These are phyloP conservation scores for Coryphaenoides rupestris DNA, from an alignment of 2,113 vertebrate genomes.

Conservation along the genomic window DNA sequence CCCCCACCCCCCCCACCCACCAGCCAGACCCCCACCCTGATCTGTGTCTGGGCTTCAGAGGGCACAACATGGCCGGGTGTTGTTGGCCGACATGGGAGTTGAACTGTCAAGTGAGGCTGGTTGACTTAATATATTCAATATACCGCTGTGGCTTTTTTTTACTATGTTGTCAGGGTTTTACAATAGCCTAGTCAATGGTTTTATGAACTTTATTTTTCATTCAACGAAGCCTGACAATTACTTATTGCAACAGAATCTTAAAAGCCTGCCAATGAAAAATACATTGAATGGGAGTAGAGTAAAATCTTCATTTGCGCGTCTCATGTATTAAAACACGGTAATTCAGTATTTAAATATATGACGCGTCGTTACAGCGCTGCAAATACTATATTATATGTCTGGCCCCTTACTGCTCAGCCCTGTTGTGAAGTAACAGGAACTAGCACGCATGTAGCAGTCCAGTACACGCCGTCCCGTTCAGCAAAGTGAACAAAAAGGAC, in stretches of 20 bases:
- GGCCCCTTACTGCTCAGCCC: neutral
- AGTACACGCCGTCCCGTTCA: neutral
- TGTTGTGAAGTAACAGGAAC: constrained; percentile 10
- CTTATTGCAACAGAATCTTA: neutral
- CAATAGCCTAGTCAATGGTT: no score
- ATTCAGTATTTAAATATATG: no score
- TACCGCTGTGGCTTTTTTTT: no score
- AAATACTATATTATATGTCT: neutral
- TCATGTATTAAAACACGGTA: no score
- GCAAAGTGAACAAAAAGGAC: constrained; percentile 19
- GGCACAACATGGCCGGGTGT: neutral
- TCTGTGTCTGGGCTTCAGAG: constrained; percentile 23
- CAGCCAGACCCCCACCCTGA: constrained; percentile 42
- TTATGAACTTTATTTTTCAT: no score
- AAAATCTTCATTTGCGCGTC: no score
- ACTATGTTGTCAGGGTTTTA: no score
- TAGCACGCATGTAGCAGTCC: neutral
- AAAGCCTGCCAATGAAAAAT: constrained; percentile 1
- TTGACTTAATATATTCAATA: no score
- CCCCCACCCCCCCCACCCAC: constrained; percentile 38
- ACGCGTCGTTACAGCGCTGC: neutral
- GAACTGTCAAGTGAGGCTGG: no score
- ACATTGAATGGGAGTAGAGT: no score
- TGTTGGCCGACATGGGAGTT: no score
- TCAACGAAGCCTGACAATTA: no score